Conservation (phyloP, 2,113 vertebrate species). For the Dromas ardeola region DNA sequence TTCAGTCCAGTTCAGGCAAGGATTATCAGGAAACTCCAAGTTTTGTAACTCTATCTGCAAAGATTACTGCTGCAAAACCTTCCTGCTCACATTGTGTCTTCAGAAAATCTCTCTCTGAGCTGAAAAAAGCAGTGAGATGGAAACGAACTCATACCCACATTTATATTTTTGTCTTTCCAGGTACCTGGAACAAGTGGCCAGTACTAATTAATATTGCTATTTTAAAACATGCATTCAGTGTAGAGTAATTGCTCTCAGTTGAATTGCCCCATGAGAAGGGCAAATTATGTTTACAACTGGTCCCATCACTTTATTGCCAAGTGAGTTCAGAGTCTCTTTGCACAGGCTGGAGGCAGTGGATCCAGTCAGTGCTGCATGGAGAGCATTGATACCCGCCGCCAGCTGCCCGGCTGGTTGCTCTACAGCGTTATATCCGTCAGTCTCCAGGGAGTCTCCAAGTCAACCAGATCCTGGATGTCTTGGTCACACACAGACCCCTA, state of each 20-base stretch:
- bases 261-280: background rate
- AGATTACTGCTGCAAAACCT: background rate
- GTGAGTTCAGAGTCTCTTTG: background rate
- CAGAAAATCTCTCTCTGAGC: background rate
- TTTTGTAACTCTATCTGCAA: background rate
- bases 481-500: background rate
- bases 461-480: background rate
- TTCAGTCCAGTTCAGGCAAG: background rate
- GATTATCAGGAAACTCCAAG: background rate
- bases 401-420: too few species aligned
- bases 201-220: background rate
- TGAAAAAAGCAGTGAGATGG: background rate
- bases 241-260: background rate
- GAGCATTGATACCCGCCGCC: too few species aligned
- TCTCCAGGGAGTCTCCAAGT: background rate
- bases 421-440: too few species aligned
- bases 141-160: background rate
- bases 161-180: background rate
- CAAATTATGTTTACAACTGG: background rate
- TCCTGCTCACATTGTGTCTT: background rate
- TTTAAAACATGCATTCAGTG: background rate
- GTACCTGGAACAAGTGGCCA: background rate
- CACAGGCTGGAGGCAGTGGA: too few species aligned
- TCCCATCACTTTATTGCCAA: too few species aligned
- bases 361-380: too few species aligned